Base-by-base conservation (phyloP, 1,140 invertebrate genomes). In the Aleiodes sp. region DNA sequence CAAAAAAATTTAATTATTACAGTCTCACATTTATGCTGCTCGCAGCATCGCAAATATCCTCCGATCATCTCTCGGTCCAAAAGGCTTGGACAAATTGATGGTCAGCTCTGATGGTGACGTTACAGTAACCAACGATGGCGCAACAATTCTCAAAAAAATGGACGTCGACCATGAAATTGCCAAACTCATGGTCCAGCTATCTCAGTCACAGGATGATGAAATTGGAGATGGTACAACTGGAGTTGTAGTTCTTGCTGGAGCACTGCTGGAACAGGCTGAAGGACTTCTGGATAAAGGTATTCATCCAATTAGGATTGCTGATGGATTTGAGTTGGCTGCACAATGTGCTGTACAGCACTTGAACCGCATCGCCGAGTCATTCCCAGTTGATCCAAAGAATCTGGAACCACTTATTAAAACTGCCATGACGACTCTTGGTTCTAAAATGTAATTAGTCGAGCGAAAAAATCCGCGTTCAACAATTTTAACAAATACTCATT, bases 171-270 rank as follows among this genome's bases (percentile, higher is more conserved):
- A 99, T 86, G 94, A 99, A 88, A 97, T 99, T 79, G 98, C 96
- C 26, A 99, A 99, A 81, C 86, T 99, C 3, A 94, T 99, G 91
- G 98, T 99, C 12, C 96, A 99, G 80, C 86, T 99, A 43, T 97
- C 96, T 10, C 97, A 99, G 84, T 99, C 97, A 67, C 98, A 99
- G 84, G 98, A 99, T 87, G 97, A 99, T 88, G 98, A 99, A 88
- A 99, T 99, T 81, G 98, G 98, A 21, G 98, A 99, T 89, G 98
- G 98, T 39, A 99, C 98, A 10, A 99, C 98, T 64, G 98, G 98
- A 24, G 98, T 99, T 78, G 98, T 99, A 87, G 93, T 96, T 2
- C 79, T 96, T 31, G 93, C 93, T 77, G 96, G 98, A 65, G 96
- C 98, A 24, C 87, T 99, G 0, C 82, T 99, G 33, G 98, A 99